phyloP scores from a whole-genome alignment of 1,140 invertebrate genomes.

The Diachasma alloeum region DNA sequence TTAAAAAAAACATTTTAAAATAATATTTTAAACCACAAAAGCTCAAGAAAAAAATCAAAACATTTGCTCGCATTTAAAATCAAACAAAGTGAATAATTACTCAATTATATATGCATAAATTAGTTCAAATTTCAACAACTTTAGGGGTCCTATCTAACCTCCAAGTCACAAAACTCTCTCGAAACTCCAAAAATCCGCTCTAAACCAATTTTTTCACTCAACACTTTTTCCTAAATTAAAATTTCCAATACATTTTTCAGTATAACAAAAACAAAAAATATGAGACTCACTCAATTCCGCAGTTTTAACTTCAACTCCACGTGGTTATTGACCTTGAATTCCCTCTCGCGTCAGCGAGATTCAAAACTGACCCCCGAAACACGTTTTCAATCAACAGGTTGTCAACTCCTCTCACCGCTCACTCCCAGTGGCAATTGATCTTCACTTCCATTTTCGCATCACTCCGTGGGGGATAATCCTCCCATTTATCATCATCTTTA shows the following conservation, averaged over 20 bases:
- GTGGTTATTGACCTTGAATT: background rate
- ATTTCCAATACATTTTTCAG: no score
- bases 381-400: background rate
- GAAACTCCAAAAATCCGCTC: background rate
- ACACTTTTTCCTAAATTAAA: no score
- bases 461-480: background rate
- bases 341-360: no score
- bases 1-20: no score
- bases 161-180: background rate
- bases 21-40: no score
- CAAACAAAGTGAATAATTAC: no score
- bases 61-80: no score
- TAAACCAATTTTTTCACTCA: no score
- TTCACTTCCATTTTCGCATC: background rate
- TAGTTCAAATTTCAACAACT: background rate
- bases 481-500: background rate
- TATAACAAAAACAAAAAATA: background rate
- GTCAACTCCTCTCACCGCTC: background rate
- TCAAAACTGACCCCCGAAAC: background rate
- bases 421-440: background rate
- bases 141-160: background rate
- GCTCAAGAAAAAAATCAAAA: no score
- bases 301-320: background rate
- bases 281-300: background rate
- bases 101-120: no score